phyloP scores from a whole-genome alignment of 2,797 vertebrate genomes.

The Champsocephalus gunnari region DNA sequence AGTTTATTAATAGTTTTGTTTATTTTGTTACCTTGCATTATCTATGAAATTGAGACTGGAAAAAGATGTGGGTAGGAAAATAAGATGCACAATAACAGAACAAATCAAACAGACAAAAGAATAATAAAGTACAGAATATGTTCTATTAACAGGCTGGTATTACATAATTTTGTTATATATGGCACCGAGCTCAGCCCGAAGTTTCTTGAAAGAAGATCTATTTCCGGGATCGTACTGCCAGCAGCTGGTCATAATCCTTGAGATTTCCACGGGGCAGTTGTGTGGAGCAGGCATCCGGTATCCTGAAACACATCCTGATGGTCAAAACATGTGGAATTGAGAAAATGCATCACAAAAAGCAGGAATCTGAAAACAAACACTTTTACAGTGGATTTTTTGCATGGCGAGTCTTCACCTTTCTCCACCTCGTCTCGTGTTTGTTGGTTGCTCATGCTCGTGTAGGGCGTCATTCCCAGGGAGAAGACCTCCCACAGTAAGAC shows the following conservation, averaged over 20 bases:
- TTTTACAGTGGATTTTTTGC: neutral
- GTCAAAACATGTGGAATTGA: neutral
- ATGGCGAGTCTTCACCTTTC: slow-evolving; percentile 81
- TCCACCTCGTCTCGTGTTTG: slow-evolving; percentile 93
- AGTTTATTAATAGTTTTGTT: neutral
- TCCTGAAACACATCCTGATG: slow-evolving; percentile 78
- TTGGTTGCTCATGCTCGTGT: slow-evolving; percentile 92
- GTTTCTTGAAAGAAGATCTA: slow-evolving; percentile 87
- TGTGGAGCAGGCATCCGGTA: slow-evolving; percentile 88
- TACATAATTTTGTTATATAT: slow-evolving; percentile 81
- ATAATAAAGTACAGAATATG: neutral
- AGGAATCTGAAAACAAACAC: neutral
- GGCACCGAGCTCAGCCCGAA: slow-evolving; percentile 85
- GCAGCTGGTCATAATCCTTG: slow-evolving; percentile 90
- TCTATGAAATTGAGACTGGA: neutral
- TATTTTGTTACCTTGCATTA: neutral
- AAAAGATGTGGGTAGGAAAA: neutral
- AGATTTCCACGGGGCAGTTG: slow-evolving; percentile 89
- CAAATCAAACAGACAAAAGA: neutral
- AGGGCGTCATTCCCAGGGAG: slow-evolving; percentile 91
- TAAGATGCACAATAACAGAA: neutral
- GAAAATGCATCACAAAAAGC: neutral
- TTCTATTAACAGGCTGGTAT: neutral
- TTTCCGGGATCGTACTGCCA: slow-evolving; percentile 91
- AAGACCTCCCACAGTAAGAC: slow-evolving; percentile 96